Base-by-base conservation (phyloP, 1,140 invertebrate genomes). In the Cydia splendana region DNA sequence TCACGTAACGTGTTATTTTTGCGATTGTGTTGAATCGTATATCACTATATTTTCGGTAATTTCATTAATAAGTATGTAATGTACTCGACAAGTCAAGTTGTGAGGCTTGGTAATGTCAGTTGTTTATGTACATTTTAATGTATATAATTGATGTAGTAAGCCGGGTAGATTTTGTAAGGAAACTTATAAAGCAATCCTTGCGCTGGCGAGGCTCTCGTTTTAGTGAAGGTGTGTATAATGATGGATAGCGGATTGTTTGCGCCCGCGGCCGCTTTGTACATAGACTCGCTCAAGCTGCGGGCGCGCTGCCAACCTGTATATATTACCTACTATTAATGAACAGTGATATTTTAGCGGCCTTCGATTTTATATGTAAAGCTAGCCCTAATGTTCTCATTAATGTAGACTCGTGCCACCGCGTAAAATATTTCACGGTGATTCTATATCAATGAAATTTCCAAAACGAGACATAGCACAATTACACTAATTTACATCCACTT, bases 261-360 rank as follows among this genome's bases (percentile, higher is more conserved):
- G 79, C 20, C 76, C n/a, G 80, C 80, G 78, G 71, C 75, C 82
- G 76, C 76, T 42, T 13, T 90, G 86, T 87, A 90, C 74, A 90
- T 87, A 89, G 79, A 77, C 75, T 84, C 87, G 88, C 87, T 88
- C 85, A 89, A 90, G 82, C 77, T 79, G 77, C 34, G 75, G 79
- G 76, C 78, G 79, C 75, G 81, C 78, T 78, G 75, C 75, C 81
- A 73, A 69, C 75, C 42, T 91, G 89, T 91, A 92, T 82, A 91
- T 90, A 93, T 85, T 89, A n/a, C n/a, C n/a, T n/a, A 90, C 78
- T 78, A 84, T 82, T 91, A 92, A 92, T 92, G 89, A 92, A 91
- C 87, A 87, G 91, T 93, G 91, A 93, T 93, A 92, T 90, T 83
- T 89, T 93, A 93, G 91, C 90, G 91, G 91, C 91, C 91, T 93